Evolutionary conservation across 2,113 vertebrate species (phyloP), one percentile per base, ranked within the genome.

Genomic region (Ranitomeya imitator): DNA sequence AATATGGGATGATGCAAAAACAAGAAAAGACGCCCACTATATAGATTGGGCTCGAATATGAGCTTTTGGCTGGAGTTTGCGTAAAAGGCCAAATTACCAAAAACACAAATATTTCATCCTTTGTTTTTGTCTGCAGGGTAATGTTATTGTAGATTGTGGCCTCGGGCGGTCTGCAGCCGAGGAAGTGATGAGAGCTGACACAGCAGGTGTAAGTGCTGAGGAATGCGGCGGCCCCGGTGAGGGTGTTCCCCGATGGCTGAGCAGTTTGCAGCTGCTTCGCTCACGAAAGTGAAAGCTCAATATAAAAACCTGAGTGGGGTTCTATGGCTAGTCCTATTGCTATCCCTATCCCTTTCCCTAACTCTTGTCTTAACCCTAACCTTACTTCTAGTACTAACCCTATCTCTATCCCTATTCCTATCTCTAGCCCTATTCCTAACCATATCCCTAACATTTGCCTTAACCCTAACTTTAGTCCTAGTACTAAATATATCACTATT

Each of bases 121-220:
- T 11, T 54, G 77, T 57, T 52, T 54, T 78, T 51, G 0, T 0
- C 4, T 79, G 10, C 4, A 18, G 52, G 1, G 5, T 55, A 14
- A 0, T 79, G 19, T 57, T 57, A 55, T n/a, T 13, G 7, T 11
- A 19, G 18, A 6, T 81, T 7, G 21, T 12, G 59, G 31, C 80
- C 52, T 57, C 11, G 1, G 60, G 80, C 80, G 11, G 80, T 65
- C 80, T 82, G 60, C 12, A 12, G 37, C 11, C 63, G 60, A 65
- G 80, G 80, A 82, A 82, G 60, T 82, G 80, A 82, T 45, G 21
- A 45, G 59, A 65, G 80, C 80, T 82, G 80, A 82, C 80, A 18
- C 80, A 21, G 57, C 80, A 21, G 80, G 80, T 82, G 80, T 82
- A 37, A 82, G 26, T 31, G 80, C 51, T 60, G 60, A 82, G 80